These are phyloP conservation scores for Polypedilum pembai DNA, from an alignment of 1,140 invertebrate species.

Conservation along the genomic window DNA sequence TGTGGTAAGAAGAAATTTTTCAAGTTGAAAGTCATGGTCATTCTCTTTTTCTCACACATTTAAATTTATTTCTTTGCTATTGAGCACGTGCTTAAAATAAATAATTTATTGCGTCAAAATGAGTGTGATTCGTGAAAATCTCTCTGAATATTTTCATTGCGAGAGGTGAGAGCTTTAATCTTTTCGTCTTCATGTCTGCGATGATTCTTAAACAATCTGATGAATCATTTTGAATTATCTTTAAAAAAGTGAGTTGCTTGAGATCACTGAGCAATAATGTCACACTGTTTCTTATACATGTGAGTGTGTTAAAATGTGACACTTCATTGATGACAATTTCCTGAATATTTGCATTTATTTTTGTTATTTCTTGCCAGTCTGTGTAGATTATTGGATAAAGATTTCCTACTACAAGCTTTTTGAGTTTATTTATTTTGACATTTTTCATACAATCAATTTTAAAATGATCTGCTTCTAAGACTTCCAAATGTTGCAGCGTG, in stretches of 20 bases:
- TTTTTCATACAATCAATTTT: background rate
- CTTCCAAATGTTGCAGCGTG: background rate
- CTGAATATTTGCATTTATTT: background rate
- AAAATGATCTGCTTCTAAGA: background rate
- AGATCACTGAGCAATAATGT: background rate
- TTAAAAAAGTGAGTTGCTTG: background rate
- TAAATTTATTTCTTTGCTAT: too few relatives aligned
- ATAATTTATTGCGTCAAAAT: background rate
- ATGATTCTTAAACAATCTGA: background rate
- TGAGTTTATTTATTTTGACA: constrained; percentile 2
- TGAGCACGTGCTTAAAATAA: background rate
- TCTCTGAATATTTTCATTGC: background rate
- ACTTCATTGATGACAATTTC: background rate
- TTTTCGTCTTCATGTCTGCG: constrained; percentile 4
- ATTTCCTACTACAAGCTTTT: background rate
- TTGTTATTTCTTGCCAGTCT: background rate
- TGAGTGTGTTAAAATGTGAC: constrained; percentile 23
- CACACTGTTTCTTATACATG: background rate
- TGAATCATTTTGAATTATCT: background rate
- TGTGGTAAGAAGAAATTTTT: background rate
- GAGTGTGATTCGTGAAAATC: background rate
- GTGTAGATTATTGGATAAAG: background rate
- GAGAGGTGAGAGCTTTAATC: background rate
- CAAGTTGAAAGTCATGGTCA: background rate
- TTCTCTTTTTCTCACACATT: background rate